Conservation (phyloP, 2,797 vertebrate genomes). For the Lacerta viridis region DNA sequence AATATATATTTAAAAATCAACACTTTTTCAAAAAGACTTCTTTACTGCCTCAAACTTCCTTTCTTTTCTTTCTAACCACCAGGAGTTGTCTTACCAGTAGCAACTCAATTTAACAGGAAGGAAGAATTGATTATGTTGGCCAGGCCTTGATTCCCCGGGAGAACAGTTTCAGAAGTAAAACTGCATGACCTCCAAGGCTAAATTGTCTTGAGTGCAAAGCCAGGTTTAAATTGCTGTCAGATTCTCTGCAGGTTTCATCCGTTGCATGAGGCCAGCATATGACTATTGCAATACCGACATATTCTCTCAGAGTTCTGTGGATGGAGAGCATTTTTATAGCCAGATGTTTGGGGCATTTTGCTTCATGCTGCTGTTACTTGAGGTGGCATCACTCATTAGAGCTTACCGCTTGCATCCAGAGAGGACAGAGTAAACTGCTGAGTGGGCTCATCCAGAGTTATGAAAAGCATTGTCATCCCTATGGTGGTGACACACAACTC, state of each 20-base stretch:
- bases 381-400: neutral
- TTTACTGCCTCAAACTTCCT: neutral
- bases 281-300: accelerated
- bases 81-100: neutral
- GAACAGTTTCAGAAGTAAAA: neutral
- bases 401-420: neutral
- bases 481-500: too few relatives aligned
- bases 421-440: too few relatives aligned
- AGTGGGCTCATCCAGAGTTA: too few relatives aligned
- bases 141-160: neutral
- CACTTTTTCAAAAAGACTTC: neutral
- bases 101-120: conserved; percentile 26
- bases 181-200: neutral
- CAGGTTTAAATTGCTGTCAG: neutral
- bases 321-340: neutral
- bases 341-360: conserved; percentile 13
- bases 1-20: too few relatives aligned
- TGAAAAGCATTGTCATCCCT: too few relatives aligned
- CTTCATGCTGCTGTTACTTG: neutral
- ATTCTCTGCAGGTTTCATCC: neutral
- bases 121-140: conserved; percentile 15
- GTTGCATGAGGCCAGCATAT: neutral
- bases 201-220: neutral
- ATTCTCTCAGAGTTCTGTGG: neutral
- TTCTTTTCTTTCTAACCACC: neutral